Conservation (phyloP, 2,113 vertebrate species). For the Xyrauchen texanus region DNA sequence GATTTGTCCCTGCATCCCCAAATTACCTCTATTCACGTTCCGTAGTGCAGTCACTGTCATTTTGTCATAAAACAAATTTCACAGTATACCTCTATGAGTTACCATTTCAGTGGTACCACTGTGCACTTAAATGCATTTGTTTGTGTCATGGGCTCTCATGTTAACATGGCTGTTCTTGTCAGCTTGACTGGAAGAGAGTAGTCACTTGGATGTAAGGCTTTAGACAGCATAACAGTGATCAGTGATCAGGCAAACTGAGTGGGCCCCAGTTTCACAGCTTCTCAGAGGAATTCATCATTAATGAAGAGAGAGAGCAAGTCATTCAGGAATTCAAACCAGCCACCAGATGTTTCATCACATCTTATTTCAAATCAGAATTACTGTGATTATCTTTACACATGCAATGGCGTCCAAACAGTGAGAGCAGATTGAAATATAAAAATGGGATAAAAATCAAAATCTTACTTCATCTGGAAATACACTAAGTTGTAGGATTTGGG, state of each 20-base stretch:
- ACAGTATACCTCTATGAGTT: conserved; percentile 20
- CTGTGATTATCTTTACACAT: no score
- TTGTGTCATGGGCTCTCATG: conserved; percentile 40
- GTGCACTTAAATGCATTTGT: conserved; percentile 50
- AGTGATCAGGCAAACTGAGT: background rate
- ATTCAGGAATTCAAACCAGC: background rate
- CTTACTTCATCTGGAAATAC: no score
- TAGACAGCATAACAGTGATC: conserved; percentile 28
- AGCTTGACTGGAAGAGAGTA: conserved; percentile 15
- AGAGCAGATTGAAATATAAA: no score
- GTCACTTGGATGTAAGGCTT: conserved; percentile 31
- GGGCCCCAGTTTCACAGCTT: background rate
- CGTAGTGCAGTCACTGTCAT: conserved; percentile 19
- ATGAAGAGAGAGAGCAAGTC: background rate
- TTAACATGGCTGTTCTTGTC: conserved; percentile 41
- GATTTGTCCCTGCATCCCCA: conserved; percentile 35
- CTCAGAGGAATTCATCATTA: background rate
- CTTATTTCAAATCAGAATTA: background rate
- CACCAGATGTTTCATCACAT: background rate
- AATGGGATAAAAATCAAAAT: no score
- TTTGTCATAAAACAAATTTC: conserved; percentile 33
- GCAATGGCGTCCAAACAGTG: no score
- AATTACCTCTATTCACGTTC: conserved; percentile 36
- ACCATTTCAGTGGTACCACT: conserved; percentile 42
- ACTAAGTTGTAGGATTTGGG: no score